phyloP scores from a whole-genome alignment of 2,113 vertebrate species.

The Meleagris gallopavo region DNA sequence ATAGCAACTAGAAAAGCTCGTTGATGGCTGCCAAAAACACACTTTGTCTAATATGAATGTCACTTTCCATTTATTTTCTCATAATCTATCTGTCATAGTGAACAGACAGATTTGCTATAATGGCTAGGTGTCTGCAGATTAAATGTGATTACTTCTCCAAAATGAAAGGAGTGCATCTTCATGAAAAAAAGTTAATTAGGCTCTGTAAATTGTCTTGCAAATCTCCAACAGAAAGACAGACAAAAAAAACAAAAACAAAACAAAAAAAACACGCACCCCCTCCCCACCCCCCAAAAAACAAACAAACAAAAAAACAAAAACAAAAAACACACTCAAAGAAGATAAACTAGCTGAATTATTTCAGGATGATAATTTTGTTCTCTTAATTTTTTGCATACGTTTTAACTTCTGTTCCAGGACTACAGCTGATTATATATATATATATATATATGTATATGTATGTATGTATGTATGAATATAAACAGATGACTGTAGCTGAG shows the following conservation, averaged over 20 bases:
- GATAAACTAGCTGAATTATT: neutral
- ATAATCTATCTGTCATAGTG: slow-evolving; percentile 53
- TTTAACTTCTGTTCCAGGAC: slow-evolving; percentile 15
- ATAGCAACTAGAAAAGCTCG: slow-evolving; percentile 44
- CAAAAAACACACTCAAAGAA: neutral
- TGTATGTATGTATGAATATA: neutral
- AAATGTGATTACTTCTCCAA: slow-evolving; percentile 38
- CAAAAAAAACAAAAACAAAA: neutral
- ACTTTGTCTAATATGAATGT: slow-evolving; percentile 33
- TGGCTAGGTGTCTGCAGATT: slow-evolving; percentile 55
- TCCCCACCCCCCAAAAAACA: too few relatives aligned
- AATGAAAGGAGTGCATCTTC: slow-evolving; percentile 43
- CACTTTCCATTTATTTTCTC: slow-evolving; percentile 69
- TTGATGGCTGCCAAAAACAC: slow-evolving; percentile 43
- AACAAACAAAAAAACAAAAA: neutral
- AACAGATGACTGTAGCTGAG: neutral
- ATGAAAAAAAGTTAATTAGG: slow-evolving; percentile 33
- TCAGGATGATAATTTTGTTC: neutral
- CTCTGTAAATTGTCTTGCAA: slow-evolving; percentile 32
- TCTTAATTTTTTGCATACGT: neutral
- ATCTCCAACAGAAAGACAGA: neutral
- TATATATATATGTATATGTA: neutral
- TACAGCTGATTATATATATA: neutral
- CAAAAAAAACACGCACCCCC: too few relatives aligned
- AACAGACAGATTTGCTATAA: slow-evolving; percentile 46